These are phyloP conservation scores for Micromussa lordhowensis DNA, from an alignment of 92 coral and sea anemone species.

Conservation along the genomic window DNA sequence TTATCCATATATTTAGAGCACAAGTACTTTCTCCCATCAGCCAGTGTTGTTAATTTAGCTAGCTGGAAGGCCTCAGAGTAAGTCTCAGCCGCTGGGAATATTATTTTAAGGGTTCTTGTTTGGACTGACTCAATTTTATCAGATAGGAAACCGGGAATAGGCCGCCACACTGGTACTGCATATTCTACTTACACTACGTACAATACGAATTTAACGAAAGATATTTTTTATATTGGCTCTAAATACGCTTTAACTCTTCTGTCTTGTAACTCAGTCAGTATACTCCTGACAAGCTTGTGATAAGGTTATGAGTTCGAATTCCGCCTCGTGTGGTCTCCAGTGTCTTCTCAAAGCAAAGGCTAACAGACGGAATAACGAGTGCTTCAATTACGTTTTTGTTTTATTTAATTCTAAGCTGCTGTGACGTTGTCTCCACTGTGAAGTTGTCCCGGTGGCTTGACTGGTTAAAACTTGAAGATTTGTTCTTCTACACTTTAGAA, in stretches of 20 bases:
- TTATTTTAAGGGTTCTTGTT: neutral
- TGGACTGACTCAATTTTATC: neutral
- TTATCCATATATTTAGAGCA: neutral
- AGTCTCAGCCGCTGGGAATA: conserved; percentile 3
- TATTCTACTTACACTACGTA: no score
- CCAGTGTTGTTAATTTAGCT: conserved; percentile 2
- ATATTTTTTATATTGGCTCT: no score
- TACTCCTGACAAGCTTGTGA: no score
- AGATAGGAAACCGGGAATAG: conserved; percentile 1
- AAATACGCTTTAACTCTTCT: no score
- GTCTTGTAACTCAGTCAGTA: no score
- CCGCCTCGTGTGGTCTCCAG: no score
- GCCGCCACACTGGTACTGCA: neutral
- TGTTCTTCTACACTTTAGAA: neutral
- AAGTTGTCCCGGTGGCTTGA: conserved; percentile 8
- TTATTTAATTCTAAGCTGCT: neutral
- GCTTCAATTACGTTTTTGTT: no score
- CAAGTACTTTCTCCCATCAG: conserved; percentile 8
- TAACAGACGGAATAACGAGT: no score
- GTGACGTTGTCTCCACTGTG: conserved; percentile 4
- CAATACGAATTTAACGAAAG: no score
- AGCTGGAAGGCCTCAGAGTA: conserved; percentile 2
- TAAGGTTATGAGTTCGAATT: no score
- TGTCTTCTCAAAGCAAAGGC: no score
- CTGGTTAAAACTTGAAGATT: neutral